Evolutionary conservation across 2,888 invertebrate genomes (phyloP), one percentile per base, ranked within the genome.

Genomic region (Kuschelorhynchus macadamiae): DNA sequence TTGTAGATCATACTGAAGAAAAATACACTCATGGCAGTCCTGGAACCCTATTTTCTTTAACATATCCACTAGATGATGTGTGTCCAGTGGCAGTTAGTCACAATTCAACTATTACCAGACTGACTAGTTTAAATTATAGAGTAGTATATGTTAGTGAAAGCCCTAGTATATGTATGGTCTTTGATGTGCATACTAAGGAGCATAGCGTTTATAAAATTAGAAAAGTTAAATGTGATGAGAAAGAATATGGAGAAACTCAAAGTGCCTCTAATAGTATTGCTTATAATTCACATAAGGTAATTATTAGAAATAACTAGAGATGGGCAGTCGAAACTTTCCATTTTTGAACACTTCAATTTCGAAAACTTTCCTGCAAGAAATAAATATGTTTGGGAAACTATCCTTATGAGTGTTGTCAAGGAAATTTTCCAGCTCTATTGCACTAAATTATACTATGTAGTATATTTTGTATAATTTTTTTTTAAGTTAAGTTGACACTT

Each of bases 51-150:
- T 97, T 94, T 82, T 95, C 95, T 7, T 84, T 97, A 64, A 87
- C 92, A 0, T 96, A 97, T 86, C 97, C 97, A 0, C 84, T 97
- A 56, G 95, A 97, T 81, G 97, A 97, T 84, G 91, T 96, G 20
- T 91, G 92, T 60, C 97, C 97, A 0, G 88, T 97, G 32, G 84
- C 94, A 5, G 86, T 91, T 69, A 92, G 91, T 78, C 89, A 91
- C 12, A 86, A 89, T 67, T 86, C 86, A 61, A 85, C 85, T 0
- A 80, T 89, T 0, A 87, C 88, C 59, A 88, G 90, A 74, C 86
- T 90, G 67, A 89, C 88, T n/a, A 90, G 90, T 75, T 86, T 86
- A 0, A 87, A 88, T 63, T 81, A 82, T 50, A 84, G 81, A 80
- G 89, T 96, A 5, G 90, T 96, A 50, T 95, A 90, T 79, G 91